phyloP scores from a whole-genome alignment of 2,888 invertebrate genomes.

The Anthophora plumipes region DNA sequence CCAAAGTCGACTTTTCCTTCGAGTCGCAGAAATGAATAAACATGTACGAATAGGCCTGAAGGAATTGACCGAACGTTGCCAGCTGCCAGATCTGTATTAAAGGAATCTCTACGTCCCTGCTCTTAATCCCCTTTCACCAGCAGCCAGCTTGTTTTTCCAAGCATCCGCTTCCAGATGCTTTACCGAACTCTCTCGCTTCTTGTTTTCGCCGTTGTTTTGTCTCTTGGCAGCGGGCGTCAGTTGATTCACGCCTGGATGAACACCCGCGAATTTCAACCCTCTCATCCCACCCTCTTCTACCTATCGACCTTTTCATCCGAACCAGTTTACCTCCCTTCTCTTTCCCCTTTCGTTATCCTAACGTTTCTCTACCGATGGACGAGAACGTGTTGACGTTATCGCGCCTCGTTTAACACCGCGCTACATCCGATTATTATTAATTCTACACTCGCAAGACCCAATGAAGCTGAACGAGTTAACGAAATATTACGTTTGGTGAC shows the following conservation, averaged over 20 bases:
- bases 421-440: neutral
- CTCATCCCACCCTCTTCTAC: neutral
- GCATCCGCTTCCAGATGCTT: constrained; percentile 60
- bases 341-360: constrained; percentile 2
- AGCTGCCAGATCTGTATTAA: constrained; percentile 25
- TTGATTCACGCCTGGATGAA: constrained; percentile 62
- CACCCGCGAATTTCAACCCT: constrained; percentile 45
- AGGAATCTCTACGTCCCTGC: constrained; percentile 34
- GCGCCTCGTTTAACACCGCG: neutral
- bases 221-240: constrained; percentile 47
- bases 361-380: constrained; percentile 7
- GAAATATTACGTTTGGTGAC: neutral
- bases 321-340: constrained; percentile 20
- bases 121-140: constrained; percentile 67
- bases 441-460: neutral
- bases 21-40: neutral
- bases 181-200: constrained; percentile 52
- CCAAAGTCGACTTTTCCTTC: neutral
- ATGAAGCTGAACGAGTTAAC: too few relatives aligned
- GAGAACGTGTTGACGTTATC: neutral
- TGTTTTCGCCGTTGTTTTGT: constrained; percentile 66
- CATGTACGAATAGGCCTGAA: constrained; percentile 5
- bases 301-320: constrained; percentile 24
- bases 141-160: constrained; percentile 69
- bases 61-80: constrained; percentile 32